These are phyloP conservation scores for Drosophila leonis DNA, from an alignment of 2,888 invertebrate genomes.

Conservation along the genomic window DNA sequence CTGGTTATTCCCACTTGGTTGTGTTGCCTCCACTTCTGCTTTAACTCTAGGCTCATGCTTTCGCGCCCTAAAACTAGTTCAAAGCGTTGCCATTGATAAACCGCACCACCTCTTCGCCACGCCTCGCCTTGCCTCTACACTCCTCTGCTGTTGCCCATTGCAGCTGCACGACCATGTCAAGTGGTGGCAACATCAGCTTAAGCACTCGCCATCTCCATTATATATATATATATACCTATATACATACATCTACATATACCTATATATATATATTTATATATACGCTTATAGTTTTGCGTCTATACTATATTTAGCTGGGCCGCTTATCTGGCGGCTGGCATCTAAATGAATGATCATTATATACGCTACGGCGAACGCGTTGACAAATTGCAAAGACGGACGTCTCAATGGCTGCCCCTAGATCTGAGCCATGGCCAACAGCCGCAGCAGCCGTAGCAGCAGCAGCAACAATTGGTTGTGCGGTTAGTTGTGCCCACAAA, in stretches of 20 bases:
- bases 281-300: slow-evolving; percentile 12
- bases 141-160: slow-evolving; percentile 30
- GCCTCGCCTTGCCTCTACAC: neutral
- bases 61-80: slow-evolving; percentile 68
- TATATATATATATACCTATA: slow-evolving; percentile 4
- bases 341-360: slow-evolving; percentile 81
- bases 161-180: slow-evolving; percentile 47
- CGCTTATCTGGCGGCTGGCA: slow-evolving; percentile 69
- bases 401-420: slow-evolving; percentile 56
- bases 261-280: slow-evolving; percentile 14
- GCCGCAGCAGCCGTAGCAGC: slow-evolving; percentile 3
- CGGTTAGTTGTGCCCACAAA: slow-evolving; percentile 49
- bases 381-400: slow-evolving; percentile 75
- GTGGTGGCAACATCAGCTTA: slow-evolving; percentile 52
- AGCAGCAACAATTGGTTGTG: slow-evolving; percentile 32
- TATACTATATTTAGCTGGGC: slow-evolving; percentile 58
- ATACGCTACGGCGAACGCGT: slow-evolving; percentile 61
- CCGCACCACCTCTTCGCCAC: slow-evolving; percentile 35
- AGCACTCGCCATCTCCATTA: slow-evolving; percentile 42
- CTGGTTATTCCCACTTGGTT: slow-evolving; percentile 48
- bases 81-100: slow-evolving; percentile 65
- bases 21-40: slow-evolving; percentile 16
- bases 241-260: neutral
- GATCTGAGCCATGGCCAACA: slow-evolving; percentile 36
- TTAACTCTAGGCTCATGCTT: slow-evolving; percentile 47